phyloP scores from a whole-genome alignment of 2,888 invertebrate genomes.

The Cylindroiulus punctatus region DNA sequence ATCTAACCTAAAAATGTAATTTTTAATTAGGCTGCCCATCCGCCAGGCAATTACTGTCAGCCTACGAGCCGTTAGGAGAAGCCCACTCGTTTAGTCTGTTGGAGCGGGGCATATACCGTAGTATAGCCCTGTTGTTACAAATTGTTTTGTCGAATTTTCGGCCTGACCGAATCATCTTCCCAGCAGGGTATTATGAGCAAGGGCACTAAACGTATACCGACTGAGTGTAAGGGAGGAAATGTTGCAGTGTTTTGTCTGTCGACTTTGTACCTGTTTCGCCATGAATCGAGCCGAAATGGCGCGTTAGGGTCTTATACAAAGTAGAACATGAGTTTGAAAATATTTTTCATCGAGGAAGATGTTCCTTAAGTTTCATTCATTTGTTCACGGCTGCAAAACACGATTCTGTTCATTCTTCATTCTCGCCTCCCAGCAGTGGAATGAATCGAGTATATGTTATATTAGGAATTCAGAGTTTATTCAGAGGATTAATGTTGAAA shows the following conservation, averaged over 20 bases:
- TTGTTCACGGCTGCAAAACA: not conserved
- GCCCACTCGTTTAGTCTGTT: no score
- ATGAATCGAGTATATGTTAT: not conserved
- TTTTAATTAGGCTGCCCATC: no score
- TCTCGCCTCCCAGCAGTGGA: not conserved
- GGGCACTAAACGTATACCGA: conserved; percentile 14
- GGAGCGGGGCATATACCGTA: no score
- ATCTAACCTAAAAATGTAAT: no score
- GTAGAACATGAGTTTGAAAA: not conserved
- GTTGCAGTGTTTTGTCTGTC: not conserved
- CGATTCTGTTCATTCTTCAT: conserved; percentile 2
- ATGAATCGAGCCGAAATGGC: not conserved
- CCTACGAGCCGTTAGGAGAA: no score
- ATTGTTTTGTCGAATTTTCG: no score
- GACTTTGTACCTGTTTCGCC: not conserved
- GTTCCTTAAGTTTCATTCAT: conserved; percentile 5
- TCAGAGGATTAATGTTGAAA: conserved; percentile 42
- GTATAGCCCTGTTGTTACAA: no score
- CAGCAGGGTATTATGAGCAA: conserved; percentile 21
- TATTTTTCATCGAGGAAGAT: not conserved
- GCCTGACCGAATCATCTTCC: not conserved
- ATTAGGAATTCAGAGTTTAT: conserved; percentile 45
- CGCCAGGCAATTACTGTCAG: no score
- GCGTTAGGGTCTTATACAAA: not conserved
- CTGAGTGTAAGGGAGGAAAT: not conserved